phyloP scores from a whole-genome alignment of 2,888 invertebrate species.

The Lysandra bellargus region DNA sequence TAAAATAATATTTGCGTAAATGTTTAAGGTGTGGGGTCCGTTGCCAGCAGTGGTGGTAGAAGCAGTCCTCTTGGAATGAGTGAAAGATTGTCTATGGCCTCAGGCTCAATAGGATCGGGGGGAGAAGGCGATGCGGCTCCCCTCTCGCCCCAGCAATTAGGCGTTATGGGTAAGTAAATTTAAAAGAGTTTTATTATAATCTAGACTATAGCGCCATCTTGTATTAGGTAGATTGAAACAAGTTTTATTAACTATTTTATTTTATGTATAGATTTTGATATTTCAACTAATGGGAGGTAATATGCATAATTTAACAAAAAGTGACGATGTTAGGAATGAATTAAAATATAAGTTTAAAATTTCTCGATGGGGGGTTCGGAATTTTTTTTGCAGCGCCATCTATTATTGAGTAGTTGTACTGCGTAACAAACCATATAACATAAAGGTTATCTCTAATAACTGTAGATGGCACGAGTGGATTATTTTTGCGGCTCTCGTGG shows the following conservation, averaged over 20 bases:
- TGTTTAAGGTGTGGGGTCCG: slow-evolving; percentile 79
- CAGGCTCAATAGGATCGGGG: slow-evolving; percentile 82
- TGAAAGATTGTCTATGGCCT: slow-evolving; percentile 85
- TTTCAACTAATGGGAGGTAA: neutral
- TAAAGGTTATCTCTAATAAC: slow-evolving; percentile 19
- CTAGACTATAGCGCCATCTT: slow-evolving; percentile 46
- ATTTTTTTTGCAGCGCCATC: slow-evolving; percentile 59
- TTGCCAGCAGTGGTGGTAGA: slow-evolving; percentile 84
- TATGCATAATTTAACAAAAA: neutral
- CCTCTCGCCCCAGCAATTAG: slow-evolving; percentile 92
- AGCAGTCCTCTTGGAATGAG: slow-evolving; percentile 82
- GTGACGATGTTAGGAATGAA: no score
- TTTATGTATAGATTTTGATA: neutral
- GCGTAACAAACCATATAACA: slow-evolving; percentile 14
- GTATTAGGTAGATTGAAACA: slow-evolving; percentile 39
- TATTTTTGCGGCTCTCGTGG: neutral
- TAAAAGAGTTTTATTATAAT: neutral
- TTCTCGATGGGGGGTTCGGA: slow-evolving; percentile 25
- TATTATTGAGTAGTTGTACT: slow-evolving; percentile 52
- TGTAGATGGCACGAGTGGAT: slow-evolving; percentile 40
- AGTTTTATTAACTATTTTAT: neutral
- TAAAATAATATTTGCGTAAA: neutral
- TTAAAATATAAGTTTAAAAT: neutral
- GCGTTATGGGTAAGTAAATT: slow-evolving; percentile 90
- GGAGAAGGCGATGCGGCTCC: slow-evolving; percentile 83